Conservation (phyloP, 2,113 vertebrate genomes). For the Amblyopsis rosae region DNA sequence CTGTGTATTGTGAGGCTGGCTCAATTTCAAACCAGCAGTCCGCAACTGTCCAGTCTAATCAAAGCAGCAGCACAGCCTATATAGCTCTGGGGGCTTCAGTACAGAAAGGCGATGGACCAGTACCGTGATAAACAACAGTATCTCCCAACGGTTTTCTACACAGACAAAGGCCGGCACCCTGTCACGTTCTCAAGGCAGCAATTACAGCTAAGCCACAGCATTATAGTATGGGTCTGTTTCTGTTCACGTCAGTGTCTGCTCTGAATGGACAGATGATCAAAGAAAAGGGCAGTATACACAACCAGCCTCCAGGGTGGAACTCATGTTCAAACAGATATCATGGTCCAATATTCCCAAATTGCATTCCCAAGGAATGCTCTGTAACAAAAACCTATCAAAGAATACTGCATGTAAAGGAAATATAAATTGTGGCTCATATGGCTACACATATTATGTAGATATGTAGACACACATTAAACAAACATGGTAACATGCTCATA, state of each 20-base stretch:
- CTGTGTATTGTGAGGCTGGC: constrained; percentile 9
- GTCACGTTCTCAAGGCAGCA: constrained; percentile 29
- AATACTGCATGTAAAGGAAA: neutral
- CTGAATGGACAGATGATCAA: constrained; percentile 28
- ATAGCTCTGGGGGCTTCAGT: constrained; percentile 21
- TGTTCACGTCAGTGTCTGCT: constrained; percentile 16
- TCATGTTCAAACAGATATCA: neutral
- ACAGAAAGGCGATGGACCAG: constrained; percentile 20
- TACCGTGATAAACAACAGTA: constrained; percentile 37
- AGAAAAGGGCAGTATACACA: constrained; percentile 18
- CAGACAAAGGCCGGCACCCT: constrained; percentile 19
- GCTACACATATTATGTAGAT: neutral
- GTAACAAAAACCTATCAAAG: neutral
- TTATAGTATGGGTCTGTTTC: constrained; percentile 11
- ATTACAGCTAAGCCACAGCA: constrained; percentile 32
- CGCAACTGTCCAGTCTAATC: constrained; percentile 5
- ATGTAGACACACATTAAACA: no score
- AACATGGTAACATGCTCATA: no score
- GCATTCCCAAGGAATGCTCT: constrained; percentile 2
- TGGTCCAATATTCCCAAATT: neutral
- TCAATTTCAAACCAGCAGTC: constrained; percentile 13
- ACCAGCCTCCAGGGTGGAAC: neutral
- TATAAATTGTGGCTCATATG: neutral
- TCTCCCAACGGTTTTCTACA: neutral
- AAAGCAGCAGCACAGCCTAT: constrained; percentile 27